Base-by-base conservation (phyloP, 2,113 vertebrate species). In the Pionites leucogaster region DNA sequence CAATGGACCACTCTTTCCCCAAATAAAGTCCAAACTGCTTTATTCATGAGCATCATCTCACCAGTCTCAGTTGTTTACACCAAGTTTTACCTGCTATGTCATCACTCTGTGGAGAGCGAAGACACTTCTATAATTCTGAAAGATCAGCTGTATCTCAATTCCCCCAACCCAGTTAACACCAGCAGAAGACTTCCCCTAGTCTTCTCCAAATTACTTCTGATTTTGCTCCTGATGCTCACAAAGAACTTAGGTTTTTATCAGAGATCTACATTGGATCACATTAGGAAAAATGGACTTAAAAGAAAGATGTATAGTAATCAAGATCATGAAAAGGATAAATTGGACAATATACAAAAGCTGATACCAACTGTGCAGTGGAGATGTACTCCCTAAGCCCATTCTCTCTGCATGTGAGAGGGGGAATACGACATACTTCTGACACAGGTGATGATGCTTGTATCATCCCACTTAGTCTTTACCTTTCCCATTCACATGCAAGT, bases 371-470 rank as follows among this genome's bases (percentile, higher is more conserved):
- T 9, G 41, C 19, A 76, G 33, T 9, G 65, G 5, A 55, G 42
- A 64, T 11, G 8, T 18, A 31, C 17, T 81, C n/a, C 59, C 11
- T 68, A 70, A 82, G 50, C 9, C 42, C 57, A 72, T 8, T 10
- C 46, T 28, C 47, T 65, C 14, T 20, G 31, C 9, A 47, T 0
- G 3, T 10, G 13, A 14, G 41, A 62, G 4, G 47, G 7, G 10
- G 11, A 29, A 22, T 4, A 1, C 2, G n/a, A 53, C n/a, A 53
- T 15, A 44, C n/a, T 31, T 41, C 17, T 22, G 50, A 68, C 75
- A 64, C 6, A 18, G 60, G 39, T 52, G 57, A 65, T 3, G 4
- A n/a, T 11, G 31, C 10, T 22, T 1, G 0, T 6, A 22, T 52
- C n/a, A 59, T 11, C 29, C 44, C 47, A 22, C 17, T 29, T 44